Conservation (phyloP, 53 echinoderm and acorn worm species). For the Pentamera pediparva region DNA sequence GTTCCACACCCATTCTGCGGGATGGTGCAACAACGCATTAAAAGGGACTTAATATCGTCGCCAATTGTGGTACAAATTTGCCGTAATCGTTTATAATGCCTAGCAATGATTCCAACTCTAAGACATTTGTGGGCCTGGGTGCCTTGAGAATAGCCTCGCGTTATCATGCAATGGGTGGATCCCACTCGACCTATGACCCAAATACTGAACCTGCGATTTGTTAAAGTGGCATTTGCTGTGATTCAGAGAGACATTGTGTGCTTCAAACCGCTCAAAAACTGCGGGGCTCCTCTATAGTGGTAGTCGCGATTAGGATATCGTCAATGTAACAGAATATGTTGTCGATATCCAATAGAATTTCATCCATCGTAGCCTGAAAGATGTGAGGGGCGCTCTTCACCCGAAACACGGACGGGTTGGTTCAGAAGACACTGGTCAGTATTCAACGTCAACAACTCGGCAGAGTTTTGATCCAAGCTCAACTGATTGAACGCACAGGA, state of each 20-base stretch:
- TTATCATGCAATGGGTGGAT: constrained; percentile 35
- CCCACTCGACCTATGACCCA: constrained; percentile 17
- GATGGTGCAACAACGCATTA: constrained; percentile 29
- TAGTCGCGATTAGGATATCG: constrained; percentile 3
- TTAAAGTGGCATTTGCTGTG: constrained; percentile 1
- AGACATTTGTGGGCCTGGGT: constrained; percentile 43
- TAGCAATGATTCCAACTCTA: constrained; percentile 39
- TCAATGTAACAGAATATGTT: background rate
- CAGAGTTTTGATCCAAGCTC: constrained; percentile 1
- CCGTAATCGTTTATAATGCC: constrained; percentile 53
- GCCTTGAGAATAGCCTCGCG: constrained; percentile 36
- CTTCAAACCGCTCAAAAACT: background rate
- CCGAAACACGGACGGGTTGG: constrained; percentile 24
- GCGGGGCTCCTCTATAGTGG: constrained; percentile 4
- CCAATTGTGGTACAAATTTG: constrained; percentile 38
- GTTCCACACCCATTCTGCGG: constrained; percentile 36
- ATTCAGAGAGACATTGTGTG: constrained; percentile 12
- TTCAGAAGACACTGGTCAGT: constrained; percentile 32
- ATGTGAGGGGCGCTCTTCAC: constrained; percentile 31
- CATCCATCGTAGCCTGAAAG: constrained; percentile 38
- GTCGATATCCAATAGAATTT: background rate
- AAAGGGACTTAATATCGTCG: constrained; percentile 44
- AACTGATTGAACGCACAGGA: constrained; percentile 33
- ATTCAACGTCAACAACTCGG: constrained; percentile 26
- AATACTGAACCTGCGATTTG: constrained; percentile 3